Evolutionary conservation across 2,113 vertebrate species (phyloP).

Genomic region (Okapia johnstoni): DNA sequence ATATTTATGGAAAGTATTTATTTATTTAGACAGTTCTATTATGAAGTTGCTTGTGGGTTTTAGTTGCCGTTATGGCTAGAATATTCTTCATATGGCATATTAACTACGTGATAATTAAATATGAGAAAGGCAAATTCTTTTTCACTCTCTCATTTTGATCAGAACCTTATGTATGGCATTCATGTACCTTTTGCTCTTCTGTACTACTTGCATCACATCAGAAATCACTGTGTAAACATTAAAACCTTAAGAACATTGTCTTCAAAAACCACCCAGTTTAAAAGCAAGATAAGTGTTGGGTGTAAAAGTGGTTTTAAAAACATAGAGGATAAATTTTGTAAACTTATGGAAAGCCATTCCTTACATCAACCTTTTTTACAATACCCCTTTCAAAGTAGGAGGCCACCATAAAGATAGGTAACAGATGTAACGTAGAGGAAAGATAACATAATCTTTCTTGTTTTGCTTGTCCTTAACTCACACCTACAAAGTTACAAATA

Average conservation of each 20-base stretch:
- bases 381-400: background rate
- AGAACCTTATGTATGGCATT: background rate
- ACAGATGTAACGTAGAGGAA: background rate
- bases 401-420: background rate
- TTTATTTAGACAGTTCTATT: background rate
- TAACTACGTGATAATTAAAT: slow-evolving; percentile 22
- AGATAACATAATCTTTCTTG: background rate
- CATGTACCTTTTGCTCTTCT: background rate
- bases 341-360: background rate
- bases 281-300: background rate
- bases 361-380: background rate
- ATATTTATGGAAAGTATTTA: background rate
- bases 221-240: slow-evolving; percentile 22
- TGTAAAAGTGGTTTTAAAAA: background rate
- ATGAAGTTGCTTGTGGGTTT: background rate
- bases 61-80: background rate
- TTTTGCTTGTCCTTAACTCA: background rate
- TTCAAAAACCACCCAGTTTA: background rate
- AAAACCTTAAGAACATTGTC: background rate
- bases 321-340: background rate
- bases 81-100: slow-evolving; percentile 21
- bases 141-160: background rate
- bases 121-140: background rate
- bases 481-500: background rate
- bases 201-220: background rate